Base-by-base conservation (phyloP, 2,888 invertebrate genomes). In the Sclerodermus sp. region DNA sequence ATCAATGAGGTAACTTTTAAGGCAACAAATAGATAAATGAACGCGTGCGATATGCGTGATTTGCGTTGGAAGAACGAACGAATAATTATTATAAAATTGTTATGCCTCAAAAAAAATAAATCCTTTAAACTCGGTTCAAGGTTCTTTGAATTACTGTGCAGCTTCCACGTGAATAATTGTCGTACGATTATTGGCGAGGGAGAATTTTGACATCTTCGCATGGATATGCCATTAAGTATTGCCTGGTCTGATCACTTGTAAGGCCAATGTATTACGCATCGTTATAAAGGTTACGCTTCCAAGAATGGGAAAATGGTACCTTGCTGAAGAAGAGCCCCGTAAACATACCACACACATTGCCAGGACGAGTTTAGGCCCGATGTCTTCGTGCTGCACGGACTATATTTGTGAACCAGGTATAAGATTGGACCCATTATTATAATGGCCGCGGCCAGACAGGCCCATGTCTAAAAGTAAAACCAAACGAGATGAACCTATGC, bases 281-380 rank as follows among this genome's bases (percentile, higher is more conserved):
- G 38, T 49, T 49, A 44, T 44, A 17, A 49, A 23, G 4, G 23
- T 5, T 23, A 23, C 36, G 15, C 13, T 36, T 36, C 4, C 13
- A 10, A 6, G 15, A 36, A 36, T 14, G 23, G 4, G 23, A 23
- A 23, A 15, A 17, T 34, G 36, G 36, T 63, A 91, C 93, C 94
- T 87, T 95, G 94, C 68, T 95, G 94, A 34, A 96, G 80, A 45
- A 96, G 79, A 1, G 95, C 93, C 1, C 95, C 95, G 70, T 92
- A 95, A 71, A 93, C 85, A 70, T 95, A 95, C 91, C 91, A 91
- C 34, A 90, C 81, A 65, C 91, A 91, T 68, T 90, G 89, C 78
- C 81, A 82, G 45, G 80, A 80, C 3, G 77, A 69, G 10, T 66
- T 64, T 2, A 77, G 64, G 5, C 60, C 65, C 10, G 57, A 51